phyloP scores from a whole-genome alignment of 1,140 invertebrate species.

The Drosophila parabipectinata region DNA sequence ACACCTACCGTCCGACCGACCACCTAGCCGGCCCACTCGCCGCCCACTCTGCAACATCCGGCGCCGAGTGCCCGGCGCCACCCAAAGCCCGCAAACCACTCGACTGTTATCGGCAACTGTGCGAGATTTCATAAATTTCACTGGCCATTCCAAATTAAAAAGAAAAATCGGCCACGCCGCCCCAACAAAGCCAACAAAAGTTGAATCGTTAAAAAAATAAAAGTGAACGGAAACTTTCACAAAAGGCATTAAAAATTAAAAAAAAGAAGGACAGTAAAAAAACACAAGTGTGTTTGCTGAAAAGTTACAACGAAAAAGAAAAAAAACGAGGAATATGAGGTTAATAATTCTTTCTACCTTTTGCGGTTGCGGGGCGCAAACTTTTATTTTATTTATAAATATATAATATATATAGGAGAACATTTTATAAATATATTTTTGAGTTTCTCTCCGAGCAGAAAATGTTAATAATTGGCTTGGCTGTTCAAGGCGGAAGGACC shows the following conservation, averaged over 20 bases:
- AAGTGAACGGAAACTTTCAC: slow-evolving; percentile 50
- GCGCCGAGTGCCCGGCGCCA: neutral
- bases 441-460: slow-evolving; percentile 22
- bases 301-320: slow-evolving; percentile 7
- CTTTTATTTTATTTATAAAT: slow-evolving; percentile 21
- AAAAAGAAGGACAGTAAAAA: slow-evolving; percentile 5
- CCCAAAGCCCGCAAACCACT: slow-evolving; percentile 10
- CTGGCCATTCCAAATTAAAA: slow-evolving; percentile 49
- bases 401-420: neutral
- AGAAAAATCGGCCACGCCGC: slow-evolving; percentile 46
- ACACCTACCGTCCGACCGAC: neutral
- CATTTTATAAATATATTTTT: slow-evolving; percentile 8
- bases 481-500: slow-evolving; percentile 48
- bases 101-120: slow-evolving; percentile 48
- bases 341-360: slow-evolving; percentile 38
- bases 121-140: slow-evolving; percentile 68
- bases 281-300: slow-evolving; percentile 25
- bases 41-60: no score
- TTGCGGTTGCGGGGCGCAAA: slow-evolving; percentile 16
- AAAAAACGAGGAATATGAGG: neutral
- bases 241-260: slow-evolving; percentile 70
- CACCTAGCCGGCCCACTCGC: neutral
- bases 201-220: slow-evolving; percentile 70
- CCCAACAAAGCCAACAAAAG: slow-evolving; percentile 55
- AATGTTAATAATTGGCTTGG: slow-evolving; percentile 59